Evolutionary conservation across 1,140 invertebrate genomes (phyloP).

Genomic region (Episyrphus balteatus): DNA sequence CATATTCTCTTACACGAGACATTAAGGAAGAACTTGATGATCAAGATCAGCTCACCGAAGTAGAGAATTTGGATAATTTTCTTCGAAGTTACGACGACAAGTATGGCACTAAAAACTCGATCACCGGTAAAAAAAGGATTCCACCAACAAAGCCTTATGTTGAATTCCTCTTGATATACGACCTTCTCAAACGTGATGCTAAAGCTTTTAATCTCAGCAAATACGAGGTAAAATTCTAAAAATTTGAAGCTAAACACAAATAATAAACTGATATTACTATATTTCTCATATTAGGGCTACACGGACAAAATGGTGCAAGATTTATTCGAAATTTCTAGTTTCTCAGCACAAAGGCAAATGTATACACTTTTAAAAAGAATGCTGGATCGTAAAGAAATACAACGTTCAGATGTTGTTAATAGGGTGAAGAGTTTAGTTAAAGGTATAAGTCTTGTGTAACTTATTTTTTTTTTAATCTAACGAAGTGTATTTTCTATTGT

Average conservation of each 20-base stretch:
- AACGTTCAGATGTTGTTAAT: conserved; percentile 30
- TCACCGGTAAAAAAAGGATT: conserved; percentile 33
- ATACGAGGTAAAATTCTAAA: conserved; percentile 16
- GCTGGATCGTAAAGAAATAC: conserved; percentile 27
- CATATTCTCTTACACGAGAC: conserved; percentile 26
- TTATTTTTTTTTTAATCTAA: no score
- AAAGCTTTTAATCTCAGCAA: conserved; percentile 31
- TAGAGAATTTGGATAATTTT: conserved; percentile 33
- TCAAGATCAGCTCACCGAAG: conserved; percentile 30
- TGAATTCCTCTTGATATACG: conserved; percentile 32
- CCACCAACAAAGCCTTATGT: conserved; percentile 35
- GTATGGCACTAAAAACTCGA: conserved; percentile 24
- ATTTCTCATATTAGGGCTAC: conserved; percentile 15
- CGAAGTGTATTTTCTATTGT: no score
- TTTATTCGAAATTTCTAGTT: conserved; percentile 20
- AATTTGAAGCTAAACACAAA: neutral
- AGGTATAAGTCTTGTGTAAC: conserved; percentile 13
- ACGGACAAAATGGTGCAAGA: conserved; percentile 25
- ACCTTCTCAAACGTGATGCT: conserved; percentile 34
- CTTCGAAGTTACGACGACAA: conserved; percentile 34
- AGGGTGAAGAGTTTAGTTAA: conserved; percentile 29
- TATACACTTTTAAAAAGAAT: conserved; percentile 27
- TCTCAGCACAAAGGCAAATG: conserved; percentile 25
- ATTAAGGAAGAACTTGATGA: conserved; percentile 24
- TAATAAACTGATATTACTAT: neutral